These are phyloP conservation scores for Halocaridina rubra DNA, from an alignment of 2,888 invertebrate species.

Conservation along the genomic window DNA sequence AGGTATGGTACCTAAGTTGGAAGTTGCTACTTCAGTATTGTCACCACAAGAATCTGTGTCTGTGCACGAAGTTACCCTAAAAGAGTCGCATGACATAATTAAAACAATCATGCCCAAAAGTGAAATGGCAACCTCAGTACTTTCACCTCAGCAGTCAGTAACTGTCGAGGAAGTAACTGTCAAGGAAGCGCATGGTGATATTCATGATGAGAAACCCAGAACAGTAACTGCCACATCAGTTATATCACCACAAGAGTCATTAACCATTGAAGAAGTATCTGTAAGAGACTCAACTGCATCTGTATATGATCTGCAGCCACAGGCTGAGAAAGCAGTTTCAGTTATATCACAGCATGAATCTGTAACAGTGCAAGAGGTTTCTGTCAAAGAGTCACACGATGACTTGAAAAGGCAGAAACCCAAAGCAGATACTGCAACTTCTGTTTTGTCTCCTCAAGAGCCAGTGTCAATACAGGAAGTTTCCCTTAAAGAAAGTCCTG, in stretches of 20 bases:
- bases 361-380: constrained; percentile 16
- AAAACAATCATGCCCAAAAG: constrained; percentile 21
- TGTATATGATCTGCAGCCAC: background rate
- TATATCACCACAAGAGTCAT: constrained; percentile 18
- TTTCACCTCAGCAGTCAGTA: constrained; percentile 33
- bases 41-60: constrained; percentile 64
- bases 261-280: constrained; percentile 21
- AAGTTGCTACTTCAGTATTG: constrained; percentile 64
- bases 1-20: constrained; percentile 65
- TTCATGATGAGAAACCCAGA: constrained; percentile 9
- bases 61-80: constrained; percentile 37
- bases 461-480: constrained; percentile 25
- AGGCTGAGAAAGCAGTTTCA: constrained; percentile 15
- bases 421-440: constrained; percentile 55
- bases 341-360: constrained; percentile 27
- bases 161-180: constrained; percentile 36
- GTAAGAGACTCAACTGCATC: constrained; percentile 15
- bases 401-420: constrained; percentile 43
- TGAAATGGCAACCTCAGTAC: constrained; percentile 27
- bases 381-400: constrained; percentile 24
- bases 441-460: constrained; percentile 59
- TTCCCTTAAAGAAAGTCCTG: constrained; percentile 17
- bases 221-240: constrained; percentile 5
- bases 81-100: constrained; percentile 10
- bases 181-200: constrained; percentile 19